Evolutionary conservation across 2,113 vertebrate species (phyloP).

Genomic region (Oncorhynchus masou): DNA sequence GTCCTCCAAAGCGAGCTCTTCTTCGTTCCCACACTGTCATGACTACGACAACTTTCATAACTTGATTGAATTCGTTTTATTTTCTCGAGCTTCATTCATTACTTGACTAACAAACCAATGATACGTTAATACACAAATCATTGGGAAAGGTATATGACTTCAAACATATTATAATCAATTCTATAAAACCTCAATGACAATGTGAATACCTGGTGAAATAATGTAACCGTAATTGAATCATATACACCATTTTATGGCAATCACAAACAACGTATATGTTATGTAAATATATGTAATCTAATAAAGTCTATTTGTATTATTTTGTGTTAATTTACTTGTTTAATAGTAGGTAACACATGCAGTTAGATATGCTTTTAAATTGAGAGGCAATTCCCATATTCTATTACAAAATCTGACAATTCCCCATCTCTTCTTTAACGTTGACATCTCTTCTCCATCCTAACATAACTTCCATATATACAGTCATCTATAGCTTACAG

Average conservation of each 20-base stretch:
- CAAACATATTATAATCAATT: not conserved
- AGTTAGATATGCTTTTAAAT: not conserved
- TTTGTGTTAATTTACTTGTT: not conserved
- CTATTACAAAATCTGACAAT: not conserved
- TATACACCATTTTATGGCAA: not conserved
- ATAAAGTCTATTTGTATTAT: not conserved
- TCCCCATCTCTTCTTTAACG: not conserved
- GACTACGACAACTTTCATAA: not conserved
- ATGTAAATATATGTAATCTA: not conserved
- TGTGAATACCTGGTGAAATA: not conserved
- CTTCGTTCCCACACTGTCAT: slow-evolving; percentile 36
- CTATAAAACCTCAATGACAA: not conserved
- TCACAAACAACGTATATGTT: not conserved
- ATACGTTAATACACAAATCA: not conserved
- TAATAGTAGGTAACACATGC: slow-evolving; percentile 2
- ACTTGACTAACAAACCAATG: not conserved
- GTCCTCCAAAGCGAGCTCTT: slow-evolving; percentile 41
- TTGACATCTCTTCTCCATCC: not conserved
- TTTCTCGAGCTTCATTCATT: not conserved
- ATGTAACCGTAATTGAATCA: not conserved
- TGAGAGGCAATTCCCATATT: not conserved
- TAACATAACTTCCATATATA: slow-evolving; percentile 1
- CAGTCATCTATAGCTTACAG: slow-evolving; percentile 39
- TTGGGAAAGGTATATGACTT: not conserved
- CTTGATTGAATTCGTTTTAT: not conserved